Percentiles rank a stretch among this genome's conserved stretches.
These are phyloP conservation scores for Drosophila tsacasi DNA, from an alignment of 1,140 invertebrate species.

Conservation along the genomic window DNA sequence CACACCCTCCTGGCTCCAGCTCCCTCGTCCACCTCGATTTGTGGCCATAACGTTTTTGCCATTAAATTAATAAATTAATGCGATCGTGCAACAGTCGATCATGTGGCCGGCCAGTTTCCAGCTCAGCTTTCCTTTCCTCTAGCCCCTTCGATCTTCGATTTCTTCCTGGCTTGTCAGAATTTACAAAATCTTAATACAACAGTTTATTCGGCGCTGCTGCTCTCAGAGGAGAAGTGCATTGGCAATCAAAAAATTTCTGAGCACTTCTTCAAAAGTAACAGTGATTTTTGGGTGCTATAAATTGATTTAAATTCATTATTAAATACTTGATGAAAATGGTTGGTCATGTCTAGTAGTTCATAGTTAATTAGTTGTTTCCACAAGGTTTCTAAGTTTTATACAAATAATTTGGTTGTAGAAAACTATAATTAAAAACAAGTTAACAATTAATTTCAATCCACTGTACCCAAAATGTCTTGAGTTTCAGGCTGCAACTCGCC, in stretches of 20 bases:
- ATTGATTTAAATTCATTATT: no score
- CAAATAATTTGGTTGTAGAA: no score
- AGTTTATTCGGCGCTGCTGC: constrained; percentile 33
- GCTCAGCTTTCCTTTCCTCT: constrained; percentile 8
- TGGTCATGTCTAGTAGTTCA: rapidly evolving
- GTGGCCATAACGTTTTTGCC: constrained; percentile 79
- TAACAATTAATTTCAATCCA: constrained; percentile 1
- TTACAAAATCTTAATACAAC: constrained; percentile 74
- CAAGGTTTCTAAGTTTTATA: no score
- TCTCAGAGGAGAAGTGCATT: constrained; percentile 51
- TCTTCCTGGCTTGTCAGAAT: constrained; percentile 62
- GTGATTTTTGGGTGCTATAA: constrained; percentile 6
- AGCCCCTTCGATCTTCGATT: not conserved
- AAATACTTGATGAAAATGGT: no score
- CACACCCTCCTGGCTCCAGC: not conserved
- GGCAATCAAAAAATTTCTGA: constrained; percentile 62
- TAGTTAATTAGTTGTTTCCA: no score
- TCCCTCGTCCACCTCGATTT: constrained; percentile 15
- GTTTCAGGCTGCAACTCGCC: constrained; percentile 1
- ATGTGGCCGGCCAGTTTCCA: constrained; percentile 37
- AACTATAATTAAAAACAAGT: not conserved
- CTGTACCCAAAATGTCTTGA: constrained; percentile 17
- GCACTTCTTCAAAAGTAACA: constrained; percentile 24
- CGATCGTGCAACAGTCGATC: constrained; percentile 70
- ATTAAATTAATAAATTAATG: constrained; percentile 85